Conservation (phyloP, 2,797 vertebrate genomes). For the Columba guinea region DNA sequence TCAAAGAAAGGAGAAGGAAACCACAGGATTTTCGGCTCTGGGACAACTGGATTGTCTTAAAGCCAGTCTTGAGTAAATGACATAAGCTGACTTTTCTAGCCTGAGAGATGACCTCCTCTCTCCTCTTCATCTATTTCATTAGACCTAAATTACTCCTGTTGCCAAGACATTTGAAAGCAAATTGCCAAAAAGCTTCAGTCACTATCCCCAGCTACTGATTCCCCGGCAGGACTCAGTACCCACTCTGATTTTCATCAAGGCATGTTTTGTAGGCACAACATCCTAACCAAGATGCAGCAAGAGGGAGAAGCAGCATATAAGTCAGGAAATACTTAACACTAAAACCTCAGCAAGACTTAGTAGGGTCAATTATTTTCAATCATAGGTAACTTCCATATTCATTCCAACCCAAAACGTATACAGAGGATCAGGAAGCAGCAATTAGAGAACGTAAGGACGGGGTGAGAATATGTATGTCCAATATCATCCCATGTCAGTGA, state of each 20-base stretch:
- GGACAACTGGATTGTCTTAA: neutral
- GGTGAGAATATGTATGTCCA: rapidly evolving
- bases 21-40: neutral
- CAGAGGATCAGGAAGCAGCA: neutral
- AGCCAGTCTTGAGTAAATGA: neutral
- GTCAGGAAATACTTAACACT: neutral
- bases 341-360: neutral
- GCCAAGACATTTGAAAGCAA: constrained; percentile 31
- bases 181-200: neutral
- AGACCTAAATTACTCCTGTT: neutral
- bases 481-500: neutral
- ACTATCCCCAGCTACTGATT: neutral
- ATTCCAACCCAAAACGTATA: neutral
- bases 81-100: neutral
- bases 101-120: neutral
- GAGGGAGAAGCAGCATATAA: neutral
- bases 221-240: neutral
- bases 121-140: neutral
- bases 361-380: neutral
- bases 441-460: neutral
- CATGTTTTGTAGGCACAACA: neutral
- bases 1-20: neutral
- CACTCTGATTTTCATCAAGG: neutral
- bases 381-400: neutral
- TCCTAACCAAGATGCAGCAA: neutral